phyloP scores from a whole-genome alignment of 2,888 invertebrate species.

The Calameuta pallipes region DNA sequence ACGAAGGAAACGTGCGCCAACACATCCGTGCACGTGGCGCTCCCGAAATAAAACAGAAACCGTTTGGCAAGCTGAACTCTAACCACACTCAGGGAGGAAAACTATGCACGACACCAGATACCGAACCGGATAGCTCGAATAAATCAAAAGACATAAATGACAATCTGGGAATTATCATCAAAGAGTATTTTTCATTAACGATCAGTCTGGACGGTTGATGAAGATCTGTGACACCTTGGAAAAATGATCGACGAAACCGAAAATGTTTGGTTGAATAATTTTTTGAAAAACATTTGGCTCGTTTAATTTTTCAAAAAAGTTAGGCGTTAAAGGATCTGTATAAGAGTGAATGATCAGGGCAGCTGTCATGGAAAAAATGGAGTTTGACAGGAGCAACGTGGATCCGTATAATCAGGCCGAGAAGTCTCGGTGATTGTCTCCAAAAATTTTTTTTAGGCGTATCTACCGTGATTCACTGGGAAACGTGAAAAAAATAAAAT shows the following conservation, averaged over 20 bases:
- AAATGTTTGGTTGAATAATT: background rate
- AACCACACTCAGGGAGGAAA: conserved; percentile 25
- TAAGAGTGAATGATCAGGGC: background rate
- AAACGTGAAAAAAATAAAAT: background rate
- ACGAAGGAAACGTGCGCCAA: conserved; percentile 37
- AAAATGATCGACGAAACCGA: background rate
- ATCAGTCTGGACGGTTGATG: background rate
- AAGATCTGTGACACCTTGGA: background rate
- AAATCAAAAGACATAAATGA: conserved; percentile 5
- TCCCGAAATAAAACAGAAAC: conserved; percentile 60
- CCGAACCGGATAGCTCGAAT: conserved; percentile 18
- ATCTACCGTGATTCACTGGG: background rate
- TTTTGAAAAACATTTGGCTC: background rate
- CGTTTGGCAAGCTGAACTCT: conserved; percentile 51
- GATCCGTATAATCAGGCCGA: background rate
- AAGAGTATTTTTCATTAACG: background rate
- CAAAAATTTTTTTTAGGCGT: background rate
- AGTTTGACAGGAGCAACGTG: background rate
- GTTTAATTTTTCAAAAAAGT: background rate
- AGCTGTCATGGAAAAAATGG: background rate
- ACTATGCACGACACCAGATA: conserved; percentile 37
- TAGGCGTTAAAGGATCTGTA: background rate
- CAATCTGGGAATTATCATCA: background rate
- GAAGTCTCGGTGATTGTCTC: background rate
- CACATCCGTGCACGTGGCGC: conserved; percentile 58